Evolutionary conservation across 2,888 invertebrate species (phyloP), one percentile per base, ranked within the genome.

Genomic region (Scaptomyza tumidula): DNA sequence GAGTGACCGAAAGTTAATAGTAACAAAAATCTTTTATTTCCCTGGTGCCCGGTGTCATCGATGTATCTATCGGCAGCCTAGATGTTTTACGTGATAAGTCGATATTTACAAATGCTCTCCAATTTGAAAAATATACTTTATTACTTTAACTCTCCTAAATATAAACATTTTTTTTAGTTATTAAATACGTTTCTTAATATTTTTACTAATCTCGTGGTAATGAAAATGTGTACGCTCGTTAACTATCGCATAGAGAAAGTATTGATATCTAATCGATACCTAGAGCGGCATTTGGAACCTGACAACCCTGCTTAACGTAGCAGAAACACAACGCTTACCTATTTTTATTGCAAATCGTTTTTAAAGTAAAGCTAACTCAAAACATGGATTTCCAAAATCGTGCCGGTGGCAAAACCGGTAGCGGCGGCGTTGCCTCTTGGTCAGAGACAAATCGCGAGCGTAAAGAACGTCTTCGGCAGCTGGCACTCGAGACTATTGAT

Each of bases 341-440:
- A 10, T 24, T 59, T 56, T 53, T 57, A 1, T 27, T 10, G 6
- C 1, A 19, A 41, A 67, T 33, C 35, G 24, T 56, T 63, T 55
- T 45, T 37, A 10, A 16, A 6, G 27, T n/a, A 14, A 46, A 66
- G 35, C 48, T 44, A 39, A 66, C 10, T 58, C 3, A 55, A 76
- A 58, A 27, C 58, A 99, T 99, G 99, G 99, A 99, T 94, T 99
- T 99, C 89, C 99, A 99, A 95, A 98, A 99, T 92, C 95, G 99
- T 68, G 97, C 99, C 70, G 99, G 99, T 79, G 99, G 99, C 13
- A 99, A 99, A 93, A 99, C 99, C 9, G 99, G 99, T n/a, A 97
- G 98, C 58, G 99, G 99, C 75, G 99, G 99, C 56, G 98, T 99
- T 57, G 99, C 99, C 86, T 99, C 99, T 90, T 98, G 98, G 96